Conservation (phyloP, 2,888 invertebrate species). For the Stenichneumon culpator region DNA sequence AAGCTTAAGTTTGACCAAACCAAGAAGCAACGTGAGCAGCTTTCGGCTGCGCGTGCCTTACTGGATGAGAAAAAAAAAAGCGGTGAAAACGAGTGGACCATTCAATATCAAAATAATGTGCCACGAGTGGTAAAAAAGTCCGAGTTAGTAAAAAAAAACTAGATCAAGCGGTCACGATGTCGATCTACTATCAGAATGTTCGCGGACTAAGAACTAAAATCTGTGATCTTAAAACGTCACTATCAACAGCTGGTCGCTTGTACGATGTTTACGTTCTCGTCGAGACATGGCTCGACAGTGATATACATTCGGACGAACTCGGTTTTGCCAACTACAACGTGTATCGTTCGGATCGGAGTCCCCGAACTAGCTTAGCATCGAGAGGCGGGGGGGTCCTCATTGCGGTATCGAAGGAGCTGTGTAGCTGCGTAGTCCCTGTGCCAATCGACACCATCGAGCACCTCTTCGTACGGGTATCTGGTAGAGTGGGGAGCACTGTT, state of each 20-base stretch:
- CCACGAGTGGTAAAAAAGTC: slow-evolving; percentile 10
- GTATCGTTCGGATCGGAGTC: not conserved
- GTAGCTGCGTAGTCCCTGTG: not conserved
- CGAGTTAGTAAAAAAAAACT: not conserved
- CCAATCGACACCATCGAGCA: not conserved
- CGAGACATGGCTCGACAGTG: not conserved
- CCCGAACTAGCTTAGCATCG: not conserved
- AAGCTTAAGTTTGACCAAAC: not conserved
- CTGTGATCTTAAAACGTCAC: not conserved
- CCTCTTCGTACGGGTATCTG: not conserved
- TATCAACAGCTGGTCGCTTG: not conserved
- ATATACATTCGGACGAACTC: slow-evolving; percentile 3
- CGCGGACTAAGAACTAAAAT: not conserved
- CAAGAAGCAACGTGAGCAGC: not conserved
- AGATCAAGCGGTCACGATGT: not conserved
- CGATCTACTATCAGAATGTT: slow-evolving; percentile 8
- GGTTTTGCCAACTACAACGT: not conserved
- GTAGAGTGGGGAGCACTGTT: not conserved
- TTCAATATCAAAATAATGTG: not conserved
- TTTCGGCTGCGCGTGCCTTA: not conserved
- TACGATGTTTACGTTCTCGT: not conserved
- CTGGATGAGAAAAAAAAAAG: slow-evolving; percentile 7
- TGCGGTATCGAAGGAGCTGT: not conserved
- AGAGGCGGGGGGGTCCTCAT: slow-evolving; percentile 7
- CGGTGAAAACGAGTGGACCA: slow-evolving; percentile 19